Conservation (phyloP, 2,113 vertebrate species). For the Platycercus adscitus region DNA sequence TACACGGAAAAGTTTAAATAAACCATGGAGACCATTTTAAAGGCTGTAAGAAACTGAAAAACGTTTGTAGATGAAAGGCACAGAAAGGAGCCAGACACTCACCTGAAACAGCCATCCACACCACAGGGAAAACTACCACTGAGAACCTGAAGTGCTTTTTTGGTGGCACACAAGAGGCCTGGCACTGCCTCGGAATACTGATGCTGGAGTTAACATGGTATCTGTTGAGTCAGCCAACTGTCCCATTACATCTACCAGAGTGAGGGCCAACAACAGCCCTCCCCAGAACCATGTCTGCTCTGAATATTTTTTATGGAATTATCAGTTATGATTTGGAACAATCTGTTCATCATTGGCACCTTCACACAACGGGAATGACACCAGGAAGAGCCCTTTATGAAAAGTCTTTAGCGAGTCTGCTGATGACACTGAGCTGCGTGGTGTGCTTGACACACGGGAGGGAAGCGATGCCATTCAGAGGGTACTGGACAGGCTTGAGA, state of each 20-base stretch:
- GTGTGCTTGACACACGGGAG: not conserved
- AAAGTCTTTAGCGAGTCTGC: not conserved
- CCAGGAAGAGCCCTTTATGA: not conserved
- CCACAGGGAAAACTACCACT: accelerated
- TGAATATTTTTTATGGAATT: not conserved
- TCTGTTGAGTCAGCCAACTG: not conserved
- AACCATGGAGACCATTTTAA: not conserved
- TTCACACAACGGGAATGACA: not conserved
- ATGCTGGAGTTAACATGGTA: not conserved
- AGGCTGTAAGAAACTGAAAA: not conserved
- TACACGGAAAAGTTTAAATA: not conserved
- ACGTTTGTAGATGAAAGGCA: not conserved
- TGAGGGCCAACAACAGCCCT: not conserved
- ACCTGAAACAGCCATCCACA: not conserved
- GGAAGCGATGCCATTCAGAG: not conserved
- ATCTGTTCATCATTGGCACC: not conserved
- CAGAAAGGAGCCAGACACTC: not conserved
- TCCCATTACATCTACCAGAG: not conserved
- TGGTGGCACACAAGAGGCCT: accelerated
- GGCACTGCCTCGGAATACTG: not conserved
- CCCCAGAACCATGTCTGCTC: not conserved
- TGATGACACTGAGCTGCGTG: not conserved
- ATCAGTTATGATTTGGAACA: not conserved
- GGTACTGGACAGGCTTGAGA: not conserved
- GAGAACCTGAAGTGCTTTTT: not conserved